Evolutionary conservation across 2,113 vertebrate genomes (phyloP).

Genomic region (Anhinga rufa): DNA sequence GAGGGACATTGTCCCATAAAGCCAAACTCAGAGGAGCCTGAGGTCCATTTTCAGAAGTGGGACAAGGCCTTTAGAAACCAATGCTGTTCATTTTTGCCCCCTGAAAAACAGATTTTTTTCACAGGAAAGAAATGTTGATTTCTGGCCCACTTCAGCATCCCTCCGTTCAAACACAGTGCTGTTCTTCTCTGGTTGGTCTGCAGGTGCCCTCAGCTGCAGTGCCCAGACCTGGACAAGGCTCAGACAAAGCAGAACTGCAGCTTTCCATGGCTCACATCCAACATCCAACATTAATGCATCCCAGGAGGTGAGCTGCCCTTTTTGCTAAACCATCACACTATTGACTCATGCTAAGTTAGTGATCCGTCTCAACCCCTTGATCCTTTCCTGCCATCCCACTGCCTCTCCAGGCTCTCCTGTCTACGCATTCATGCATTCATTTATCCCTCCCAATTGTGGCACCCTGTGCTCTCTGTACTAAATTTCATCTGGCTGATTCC

Average conservation of each 20-base stretch:
- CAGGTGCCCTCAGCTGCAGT: not conserved
- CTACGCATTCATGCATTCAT: constrained; percentile 30
- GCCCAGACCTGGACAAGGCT: not conserved
- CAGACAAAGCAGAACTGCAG: constrained; percentile 3
- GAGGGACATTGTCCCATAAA: not conserved
- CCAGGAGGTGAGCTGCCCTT: constrained; percentile 58
- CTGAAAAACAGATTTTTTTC: not conserved
- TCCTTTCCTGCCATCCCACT: constrained; percentile 7
- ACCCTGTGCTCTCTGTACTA: not conserved
- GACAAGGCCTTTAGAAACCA: not conserved
- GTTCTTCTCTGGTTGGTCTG: not conserved
- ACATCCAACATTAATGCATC: constrained; percentile 44
- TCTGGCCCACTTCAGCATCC: not conserved
- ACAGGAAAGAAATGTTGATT: not conserved
- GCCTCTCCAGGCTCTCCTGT: constrained; percentile 18
- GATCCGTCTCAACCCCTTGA: constrained; percentile 48
- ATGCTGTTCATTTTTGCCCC: not conserved
- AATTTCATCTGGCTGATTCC: constrained; percentile 28
- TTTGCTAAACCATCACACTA: constrained; percentile 55
- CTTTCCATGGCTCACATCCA: constrained; percentile 32
- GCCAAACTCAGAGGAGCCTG: not conserved
- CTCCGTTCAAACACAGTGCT: not conserved
- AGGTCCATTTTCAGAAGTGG: not conserved
- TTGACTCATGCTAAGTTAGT: constrained; percentile 59
- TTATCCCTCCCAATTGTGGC: constrained; percentile 30